phyloP scores from a whole-genome alignment of 2,113 vertebrate species.

The Rattus norvegicus region DNA sequence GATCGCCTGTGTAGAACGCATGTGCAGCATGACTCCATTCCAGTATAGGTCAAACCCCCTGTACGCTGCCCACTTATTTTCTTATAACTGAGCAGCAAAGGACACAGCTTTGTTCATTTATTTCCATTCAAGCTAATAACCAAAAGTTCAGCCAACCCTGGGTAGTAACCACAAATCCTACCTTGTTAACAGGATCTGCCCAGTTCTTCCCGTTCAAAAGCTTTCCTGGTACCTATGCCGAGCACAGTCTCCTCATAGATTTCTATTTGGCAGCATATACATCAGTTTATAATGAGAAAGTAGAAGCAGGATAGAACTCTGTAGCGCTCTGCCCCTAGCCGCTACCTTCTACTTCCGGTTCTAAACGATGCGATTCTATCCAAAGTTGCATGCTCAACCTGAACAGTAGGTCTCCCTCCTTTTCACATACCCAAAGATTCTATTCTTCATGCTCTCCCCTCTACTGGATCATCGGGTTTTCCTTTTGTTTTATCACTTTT shows the following conservation, averaged over 20 bases:
- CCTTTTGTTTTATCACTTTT: not conserved
- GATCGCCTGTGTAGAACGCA: not conserved
- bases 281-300: not conserved
- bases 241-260: not conserved
- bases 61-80: not conserved
- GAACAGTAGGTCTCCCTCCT: not conserved
- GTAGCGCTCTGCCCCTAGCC: not conserved
- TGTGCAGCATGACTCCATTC: not conserved
- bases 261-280: not conserved
- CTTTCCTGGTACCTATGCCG: not conserved
- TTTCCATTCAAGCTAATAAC: conserved; percentile 43
- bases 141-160: not conserved
- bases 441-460: not conserved
- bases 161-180: not conserved
- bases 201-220: not conserved
- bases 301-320: not conserved
- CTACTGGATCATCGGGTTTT: not conserved
- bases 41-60: not conserved
- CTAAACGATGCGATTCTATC: not conserved
- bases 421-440: not conserved
- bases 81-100: not conserved
- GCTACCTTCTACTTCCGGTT: not conserved
- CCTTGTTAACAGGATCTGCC: not conserved
- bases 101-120: not conserved
- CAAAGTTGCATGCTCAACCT: not conserved